Base-by-base conservation (phyloP, 2,113 vertebrate species). In the Sapajus apella region DNA sequence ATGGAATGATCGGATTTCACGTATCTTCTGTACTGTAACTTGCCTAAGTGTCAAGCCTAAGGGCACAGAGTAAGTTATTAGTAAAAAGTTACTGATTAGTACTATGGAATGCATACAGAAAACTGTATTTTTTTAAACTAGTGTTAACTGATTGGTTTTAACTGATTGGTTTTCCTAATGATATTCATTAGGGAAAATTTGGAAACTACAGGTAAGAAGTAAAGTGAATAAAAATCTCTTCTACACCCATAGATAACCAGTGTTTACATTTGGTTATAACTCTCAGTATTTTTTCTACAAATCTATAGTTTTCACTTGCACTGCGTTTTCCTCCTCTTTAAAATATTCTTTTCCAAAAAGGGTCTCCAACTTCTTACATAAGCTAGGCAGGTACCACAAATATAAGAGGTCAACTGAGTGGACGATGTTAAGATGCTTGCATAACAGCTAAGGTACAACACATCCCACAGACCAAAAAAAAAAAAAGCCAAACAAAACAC, bases 231-330 rank as follows among this genome's bases (percentile, higher is more conserved):
- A 93, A 81, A 84, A 85, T 27, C 21, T n/a, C 32, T 37, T 70
- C 50, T 52, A 40, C 32, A 94, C 21, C 13, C 21, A 88, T 2
- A 68, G n/a, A 37, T 75, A 88, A 91, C 25, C 14, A 68, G 21
- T 91, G 32, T 12, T 77, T 89, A 82, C 82, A 92, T 90, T 32
- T 56, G 30, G 27, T 40, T 90, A 83, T n/a, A 97, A 87, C 25
- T 64, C 66, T 20, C 12, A 75, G 23, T 87, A 21, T 45, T 55
- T 82, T 56, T 61, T 66, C 45, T 52, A 25, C 45, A 72, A 79
- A 43, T 82, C 40, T 83, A 8, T 50, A 87, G 17, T 30, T 47
- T 90, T 92, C 73, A 56, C n/a, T 86, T 20, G 83, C 32, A 27
- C 16, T 79, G 5, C 1, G 87, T 47, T 47, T 97, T 64, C 30